Conservation (phyloP, 2,888 invertebrate genomes). For the Marasmarcha lunaedactyla region DNA sequence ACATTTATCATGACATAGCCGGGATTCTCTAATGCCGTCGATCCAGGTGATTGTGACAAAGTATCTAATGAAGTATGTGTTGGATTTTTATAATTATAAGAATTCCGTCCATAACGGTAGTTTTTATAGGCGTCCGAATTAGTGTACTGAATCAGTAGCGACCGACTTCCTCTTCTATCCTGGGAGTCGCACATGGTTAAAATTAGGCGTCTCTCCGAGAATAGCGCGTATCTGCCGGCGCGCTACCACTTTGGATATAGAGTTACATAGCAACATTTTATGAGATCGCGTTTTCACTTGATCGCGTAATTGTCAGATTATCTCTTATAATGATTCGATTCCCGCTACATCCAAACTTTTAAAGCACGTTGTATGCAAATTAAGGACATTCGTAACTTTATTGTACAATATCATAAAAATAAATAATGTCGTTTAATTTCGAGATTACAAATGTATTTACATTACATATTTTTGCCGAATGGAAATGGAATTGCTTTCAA, state of each 20-base stretch:
- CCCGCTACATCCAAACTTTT: slow-evolving; percentile 10
- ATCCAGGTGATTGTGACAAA: no score
- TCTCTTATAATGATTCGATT: neutral
- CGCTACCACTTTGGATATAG: slow-evolving; percentile 51
- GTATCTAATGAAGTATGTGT: no score
- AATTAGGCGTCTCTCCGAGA: slow-evolving; percentile 64
- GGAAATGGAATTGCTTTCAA: neutral
- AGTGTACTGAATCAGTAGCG: slow-evolving; percentile 20
- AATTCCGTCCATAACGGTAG: no score
- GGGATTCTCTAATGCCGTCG: no score
- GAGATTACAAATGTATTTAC: neutral
- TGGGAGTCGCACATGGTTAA: slow-evolving; percentile 68
- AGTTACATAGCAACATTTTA: slow-evolving; percentile 44
- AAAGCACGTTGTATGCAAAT: slow-evolving; percentile 1
- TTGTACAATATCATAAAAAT: neutral
- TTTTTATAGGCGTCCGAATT: no score
- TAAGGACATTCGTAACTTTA: neutral
- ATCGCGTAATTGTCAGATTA: neutral
- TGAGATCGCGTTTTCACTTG: neutral
- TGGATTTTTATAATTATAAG: no score
- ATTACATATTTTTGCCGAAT: neutral
- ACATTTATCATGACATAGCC: no score
- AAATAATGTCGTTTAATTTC: neutral
- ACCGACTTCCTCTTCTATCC: slow-evolving; percentile 67
- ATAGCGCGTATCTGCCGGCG: slow-evolving; percentile 52